phyloP scores from a whole-genome alignment of 1,140 invertebrate genomes.

The Pemphigus obesinymphae region DNA sequence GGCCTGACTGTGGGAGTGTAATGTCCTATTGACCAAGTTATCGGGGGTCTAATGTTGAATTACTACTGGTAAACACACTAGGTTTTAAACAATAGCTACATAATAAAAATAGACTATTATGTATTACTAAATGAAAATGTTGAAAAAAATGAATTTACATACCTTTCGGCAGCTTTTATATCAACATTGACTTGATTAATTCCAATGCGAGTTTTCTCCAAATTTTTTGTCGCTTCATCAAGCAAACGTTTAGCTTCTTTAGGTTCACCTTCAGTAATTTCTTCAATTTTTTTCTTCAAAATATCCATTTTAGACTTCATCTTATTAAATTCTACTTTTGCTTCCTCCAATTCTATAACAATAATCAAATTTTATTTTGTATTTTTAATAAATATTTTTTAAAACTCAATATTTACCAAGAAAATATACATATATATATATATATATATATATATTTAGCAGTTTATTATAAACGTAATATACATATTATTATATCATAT shows the following conservation, averaged over 20 bases:
- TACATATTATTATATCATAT: too few species aligned
- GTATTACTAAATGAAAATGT: too few species aligned
- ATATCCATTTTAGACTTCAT: conserved; percentile 58
- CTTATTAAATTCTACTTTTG: conserved; percentile 56
- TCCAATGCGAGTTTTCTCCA: conserved; percentile 66
- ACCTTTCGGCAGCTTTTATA: conserved; percentile 77
- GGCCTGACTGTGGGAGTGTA: too few species aligned
- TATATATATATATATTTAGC: neutral
- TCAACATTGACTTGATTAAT: conserved; percentile 73
- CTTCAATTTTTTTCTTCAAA: conserved; percentile 70
- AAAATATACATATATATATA: too few species aligned
- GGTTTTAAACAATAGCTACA: too few species aligned
- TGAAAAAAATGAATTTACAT: conserved; percentile 20
- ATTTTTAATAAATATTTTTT: neutral
- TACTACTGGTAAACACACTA: too few species aligned
- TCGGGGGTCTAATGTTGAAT: too few species aligned
- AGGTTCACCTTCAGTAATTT: conserved; percentile 65
- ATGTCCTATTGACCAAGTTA: too few species aligned
- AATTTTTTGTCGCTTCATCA: conserved; percentile 61
- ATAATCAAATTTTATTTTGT: neutral
- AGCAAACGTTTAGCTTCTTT: conserved; percentile 69
- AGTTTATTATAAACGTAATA: too few species aligned
- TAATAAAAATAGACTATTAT: too few species aligned
- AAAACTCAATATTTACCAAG: neutral
- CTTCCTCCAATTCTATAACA: conserved; percentile 57